Percentiles rank a stretch among this genome's conserved stretches.
These are phyloP conservation scores for Apus apus DNA, from an alignment of 2,113 vertebrate species.

Conservation along the genomic window DNA sequence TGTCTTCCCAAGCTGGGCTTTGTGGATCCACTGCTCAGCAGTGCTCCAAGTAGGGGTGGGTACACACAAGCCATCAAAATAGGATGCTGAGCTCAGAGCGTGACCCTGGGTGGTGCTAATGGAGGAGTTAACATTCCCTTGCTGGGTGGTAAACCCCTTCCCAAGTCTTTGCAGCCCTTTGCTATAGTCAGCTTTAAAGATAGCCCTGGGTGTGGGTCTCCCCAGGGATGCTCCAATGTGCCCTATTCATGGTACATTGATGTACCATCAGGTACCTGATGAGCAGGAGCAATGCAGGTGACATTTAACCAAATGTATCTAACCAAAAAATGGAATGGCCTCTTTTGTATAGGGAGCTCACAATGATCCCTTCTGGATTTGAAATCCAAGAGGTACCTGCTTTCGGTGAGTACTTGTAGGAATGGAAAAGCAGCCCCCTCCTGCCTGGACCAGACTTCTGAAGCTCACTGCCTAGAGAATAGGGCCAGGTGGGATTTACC, in stretches of 20 bases:
- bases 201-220: background rate
- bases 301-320: background rate
- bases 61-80: background rate
- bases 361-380: background rate
- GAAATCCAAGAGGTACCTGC: background rate
- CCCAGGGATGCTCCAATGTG: background rate
- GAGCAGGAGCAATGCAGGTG: background rate
- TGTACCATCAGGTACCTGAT: background rate
- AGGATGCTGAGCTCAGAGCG: background rate
- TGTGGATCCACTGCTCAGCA: background rate
- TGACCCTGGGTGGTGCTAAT: background rate
- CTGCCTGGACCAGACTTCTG: slow-evolving; percentile 3
- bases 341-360: background rate
- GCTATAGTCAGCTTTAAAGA: background rate
- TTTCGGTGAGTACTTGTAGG: background rate
- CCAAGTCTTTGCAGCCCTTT: background rate
- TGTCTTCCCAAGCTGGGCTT: background rate
- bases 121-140: background rate
- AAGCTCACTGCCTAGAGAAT: background rate
- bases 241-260: background rate
- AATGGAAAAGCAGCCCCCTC: background rate
- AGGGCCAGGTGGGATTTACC: slow-evolving; percentile 16
- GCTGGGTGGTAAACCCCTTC: background rate
- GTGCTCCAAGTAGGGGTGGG: background rate
- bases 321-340: background rate